Evolutionary conservation across 2,113 vertebrate genomes (phyloP).

Genomic region (Clarias magur): DNA sequence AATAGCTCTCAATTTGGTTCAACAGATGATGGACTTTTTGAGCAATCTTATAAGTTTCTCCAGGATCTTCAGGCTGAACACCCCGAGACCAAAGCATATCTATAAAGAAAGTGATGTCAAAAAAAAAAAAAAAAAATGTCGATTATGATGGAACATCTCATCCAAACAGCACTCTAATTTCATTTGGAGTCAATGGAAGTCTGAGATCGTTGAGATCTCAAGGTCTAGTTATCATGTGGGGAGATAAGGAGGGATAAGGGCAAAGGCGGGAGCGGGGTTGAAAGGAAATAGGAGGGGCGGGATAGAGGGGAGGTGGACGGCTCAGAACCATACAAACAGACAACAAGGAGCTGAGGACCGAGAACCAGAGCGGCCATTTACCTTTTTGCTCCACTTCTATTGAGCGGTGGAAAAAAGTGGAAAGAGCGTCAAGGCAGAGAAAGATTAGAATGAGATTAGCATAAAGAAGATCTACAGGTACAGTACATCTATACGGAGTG

Average conservation of each 20-base stretch:
- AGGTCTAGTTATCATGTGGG: slow-evolving; percentile 43
- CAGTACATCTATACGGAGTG: slow-evolving; percentile 50
- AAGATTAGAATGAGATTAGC: slow-evolving; percentile 93
- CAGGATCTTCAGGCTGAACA: slow-evolving; percentile 40
- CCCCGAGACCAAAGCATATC: slow-evolving; percentile 34
- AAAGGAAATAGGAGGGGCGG: slow-evolving; percentile 68
- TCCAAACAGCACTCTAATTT: slow-evolving; percentile 37
- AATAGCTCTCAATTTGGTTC: slow-evolving; percentile 1
- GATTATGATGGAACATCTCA: slow-evolving; percentile 33
- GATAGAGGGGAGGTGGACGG: slow-evolving; percentile 71
- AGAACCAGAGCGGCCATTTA: slow-evolving; percentile 92
- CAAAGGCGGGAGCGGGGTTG: neutral
- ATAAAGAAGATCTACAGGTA: slow-evolving; percentile 79
- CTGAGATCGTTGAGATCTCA: slow-evolving; percentile 42
- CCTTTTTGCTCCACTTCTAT: slow-evolving; percentile 99
- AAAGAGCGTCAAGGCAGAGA: slow-evolving; percentile 91
- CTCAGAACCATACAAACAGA: slow-evolving; percentile 85
- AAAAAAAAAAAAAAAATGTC: slow-evolving; percentile 4
- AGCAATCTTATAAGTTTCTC: slow-evolving; percentile 27
- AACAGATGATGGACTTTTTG: slow-evolving; percentile 14
- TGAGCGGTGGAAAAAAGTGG: slow-evolving; percentile 89
- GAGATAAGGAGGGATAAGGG: neutral
- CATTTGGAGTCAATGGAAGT: slow-evolving; percentile 30
- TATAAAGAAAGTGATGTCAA: slow-evolving; percentile 29
- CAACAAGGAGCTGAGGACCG: slow-evolving; percentile 84